These are phyloP conservation scores for Herpailurus yagouaroundi DNA, from an alignment of 2,113 vertebrate species.

Conservation along the genomic window DNA sequence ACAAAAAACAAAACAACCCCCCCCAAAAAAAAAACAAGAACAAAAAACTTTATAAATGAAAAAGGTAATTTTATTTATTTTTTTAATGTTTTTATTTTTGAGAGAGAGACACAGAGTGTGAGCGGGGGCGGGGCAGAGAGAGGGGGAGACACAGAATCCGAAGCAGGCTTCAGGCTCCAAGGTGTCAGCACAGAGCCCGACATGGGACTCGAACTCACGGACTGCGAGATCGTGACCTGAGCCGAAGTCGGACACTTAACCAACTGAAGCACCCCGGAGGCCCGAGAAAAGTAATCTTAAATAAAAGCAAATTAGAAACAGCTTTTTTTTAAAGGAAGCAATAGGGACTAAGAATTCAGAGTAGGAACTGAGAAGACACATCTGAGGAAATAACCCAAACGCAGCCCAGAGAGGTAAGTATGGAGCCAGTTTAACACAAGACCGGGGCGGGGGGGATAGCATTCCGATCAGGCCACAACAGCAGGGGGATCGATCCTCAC, in stretches of 20 bases:
- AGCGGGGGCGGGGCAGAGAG: neutral
- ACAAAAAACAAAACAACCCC: neutral
- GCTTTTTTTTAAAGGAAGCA: neutral
- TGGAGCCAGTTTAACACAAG: accelerated
- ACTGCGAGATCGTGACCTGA: neutral
- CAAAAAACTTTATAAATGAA: neutral
- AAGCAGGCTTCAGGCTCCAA: neutral
- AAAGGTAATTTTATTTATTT: neutral
- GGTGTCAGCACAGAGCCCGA: neutral
- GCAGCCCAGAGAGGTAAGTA: neutral
- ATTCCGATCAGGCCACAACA: accelerated
- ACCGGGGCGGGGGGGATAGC: accelerated
- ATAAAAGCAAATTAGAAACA: neutral
- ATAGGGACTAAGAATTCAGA: too few species aligned
- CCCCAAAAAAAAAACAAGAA: too few species aligned
- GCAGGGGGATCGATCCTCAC: accelerated
- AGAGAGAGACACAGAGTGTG: neutral
- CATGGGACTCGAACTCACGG: neutral
- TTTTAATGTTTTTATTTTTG: neutral
- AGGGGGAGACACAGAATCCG: neutral
- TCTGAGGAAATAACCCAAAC: accelerated
- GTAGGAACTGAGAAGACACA: neutral
- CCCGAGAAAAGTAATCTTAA: neutral
- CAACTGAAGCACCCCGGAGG: neutral
- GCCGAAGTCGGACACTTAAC: neutral